A percentile compares a stretch with the other conserved stretches of the same genome.
phyloP scores from a whole-genome alignment of 2,113 vertebrate genomes.

The Saiga tatarica region DNA sequence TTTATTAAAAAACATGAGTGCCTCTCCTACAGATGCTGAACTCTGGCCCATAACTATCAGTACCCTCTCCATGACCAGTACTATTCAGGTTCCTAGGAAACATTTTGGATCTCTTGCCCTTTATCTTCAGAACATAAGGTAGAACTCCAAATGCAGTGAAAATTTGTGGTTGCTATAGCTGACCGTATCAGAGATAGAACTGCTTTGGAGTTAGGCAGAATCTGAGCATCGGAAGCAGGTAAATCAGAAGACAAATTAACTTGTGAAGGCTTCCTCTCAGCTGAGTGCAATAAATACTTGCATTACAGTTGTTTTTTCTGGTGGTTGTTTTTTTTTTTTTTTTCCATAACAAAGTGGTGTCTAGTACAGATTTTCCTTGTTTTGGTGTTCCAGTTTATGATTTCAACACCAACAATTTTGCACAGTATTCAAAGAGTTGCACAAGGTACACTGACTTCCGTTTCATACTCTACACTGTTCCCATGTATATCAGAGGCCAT shows the following conservation, averaged over 20 bases:
- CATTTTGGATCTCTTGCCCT: background rate
- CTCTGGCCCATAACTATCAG: background rate
- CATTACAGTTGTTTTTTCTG: background rate
- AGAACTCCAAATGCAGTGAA: background rate
- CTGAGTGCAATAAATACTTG: background rate
- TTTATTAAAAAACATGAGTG: background rate
- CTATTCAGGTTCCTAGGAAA: background rate
- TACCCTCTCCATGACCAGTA: background rate
- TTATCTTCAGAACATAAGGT: background rate
- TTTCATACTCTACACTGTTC: background rate
- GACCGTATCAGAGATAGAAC: background rate
- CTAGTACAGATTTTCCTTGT: background rate
- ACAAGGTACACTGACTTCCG: background rate
- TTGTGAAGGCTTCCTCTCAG: slow-evolving; percentile 7
- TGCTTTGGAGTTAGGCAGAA: background rate
- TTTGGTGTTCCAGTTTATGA: background rate
- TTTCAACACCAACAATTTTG: background rate
- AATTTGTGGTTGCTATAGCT: background rate
- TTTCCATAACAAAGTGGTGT: background rate
- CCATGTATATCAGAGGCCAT: background rate
- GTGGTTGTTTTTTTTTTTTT: background rate
- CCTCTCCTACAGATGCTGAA: background rate
- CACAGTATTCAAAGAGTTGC: background rate
- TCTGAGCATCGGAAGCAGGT: background rate
- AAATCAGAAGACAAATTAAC: background rate